Conservation (phyloP, 2,797 vertebrate genomes). For the Thamnophis elegans region DNA sequence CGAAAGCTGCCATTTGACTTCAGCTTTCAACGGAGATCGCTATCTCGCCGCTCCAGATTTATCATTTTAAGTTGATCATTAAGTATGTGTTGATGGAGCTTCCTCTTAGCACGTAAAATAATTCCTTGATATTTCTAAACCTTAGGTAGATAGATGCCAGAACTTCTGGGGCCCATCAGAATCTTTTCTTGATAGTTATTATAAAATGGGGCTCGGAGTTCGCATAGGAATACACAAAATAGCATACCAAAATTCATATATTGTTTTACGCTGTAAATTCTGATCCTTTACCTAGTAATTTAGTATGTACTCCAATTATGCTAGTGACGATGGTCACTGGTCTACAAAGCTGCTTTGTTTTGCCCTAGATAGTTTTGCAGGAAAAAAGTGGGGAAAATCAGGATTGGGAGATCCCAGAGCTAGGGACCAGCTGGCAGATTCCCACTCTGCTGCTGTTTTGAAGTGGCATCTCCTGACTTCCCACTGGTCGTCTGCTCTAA, state of each 20-base stretch:
- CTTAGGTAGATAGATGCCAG: background rate
- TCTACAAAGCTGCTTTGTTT: background rate
- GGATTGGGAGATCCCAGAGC: background rate
- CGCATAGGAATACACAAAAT: background rate
- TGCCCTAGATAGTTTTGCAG: background rate
- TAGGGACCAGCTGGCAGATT: background rate
- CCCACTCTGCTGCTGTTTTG: background rate
- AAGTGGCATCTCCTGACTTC: background rate
- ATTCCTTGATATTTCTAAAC: background rate
- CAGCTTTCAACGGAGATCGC: background rate
- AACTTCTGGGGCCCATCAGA: background rate
- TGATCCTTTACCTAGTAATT: background rate
- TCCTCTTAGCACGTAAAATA: background rate
- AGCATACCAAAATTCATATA: too few species aligned
- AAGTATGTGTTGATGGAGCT: background rate
- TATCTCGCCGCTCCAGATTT: background rate
- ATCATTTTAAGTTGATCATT: background rate
- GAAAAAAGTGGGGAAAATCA: background rate
- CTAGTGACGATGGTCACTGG: background rate
- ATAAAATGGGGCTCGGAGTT: background rate
- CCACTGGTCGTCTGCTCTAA: background rate
- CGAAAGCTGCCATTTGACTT: background rate
- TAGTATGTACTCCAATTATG: background rate
- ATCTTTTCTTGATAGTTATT: background rate
- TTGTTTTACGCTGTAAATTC: background rate